Conservation (phyloP, 1,140 invertebrate species). For the Phymorhynchus buccinoides region DNA sequence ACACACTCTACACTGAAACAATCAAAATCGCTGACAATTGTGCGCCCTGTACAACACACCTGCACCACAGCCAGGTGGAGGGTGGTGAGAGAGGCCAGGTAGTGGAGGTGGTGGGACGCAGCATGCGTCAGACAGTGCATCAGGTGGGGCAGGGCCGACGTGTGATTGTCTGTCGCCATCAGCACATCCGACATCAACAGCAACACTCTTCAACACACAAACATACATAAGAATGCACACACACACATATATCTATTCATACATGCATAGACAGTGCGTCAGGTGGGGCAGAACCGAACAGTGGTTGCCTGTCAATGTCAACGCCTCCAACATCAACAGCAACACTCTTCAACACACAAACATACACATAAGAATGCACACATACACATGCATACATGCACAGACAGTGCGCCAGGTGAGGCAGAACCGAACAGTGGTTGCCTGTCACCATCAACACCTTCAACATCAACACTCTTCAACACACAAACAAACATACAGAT, state of each 20-base stretch:
- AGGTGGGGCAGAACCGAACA: constrained; percentile 78
- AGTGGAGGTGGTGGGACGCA: constrained; percentile 82
- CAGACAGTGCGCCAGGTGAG: too few relatives aligned
- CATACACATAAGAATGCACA: too few relatives aligned
- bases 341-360: not conserved
- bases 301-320: not conserved
- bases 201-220: constrained; percentile 73
- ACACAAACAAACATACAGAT: too few relatives aligned
- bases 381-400: too few relatives aligned
- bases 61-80: constrained; percentile 84
- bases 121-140: constrained; percentile 83
- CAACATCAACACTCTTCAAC: not conserved
- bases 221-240: not conserved
- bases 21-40: not conserved
- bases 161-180: constrained; percentile 76
- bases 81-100: constrained; percentile 82
- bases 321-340: not conserved
- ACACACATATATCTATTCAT: too few relatives aligned
- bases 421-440: too few relatives aligned
- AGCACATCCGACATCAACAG: constrained; percentile 83
- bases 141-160: constrained; percentile 77
- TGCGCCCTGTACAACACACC: constrained; percentile 66
- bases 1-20: constrained; percentile 14
- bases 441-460: not conserved
- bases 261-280: constrained; percentile 83